Base-by-base conservation (phyloP, 2,797 vertebrate genomes). In the Mormyrops attenuatus region DNA sequence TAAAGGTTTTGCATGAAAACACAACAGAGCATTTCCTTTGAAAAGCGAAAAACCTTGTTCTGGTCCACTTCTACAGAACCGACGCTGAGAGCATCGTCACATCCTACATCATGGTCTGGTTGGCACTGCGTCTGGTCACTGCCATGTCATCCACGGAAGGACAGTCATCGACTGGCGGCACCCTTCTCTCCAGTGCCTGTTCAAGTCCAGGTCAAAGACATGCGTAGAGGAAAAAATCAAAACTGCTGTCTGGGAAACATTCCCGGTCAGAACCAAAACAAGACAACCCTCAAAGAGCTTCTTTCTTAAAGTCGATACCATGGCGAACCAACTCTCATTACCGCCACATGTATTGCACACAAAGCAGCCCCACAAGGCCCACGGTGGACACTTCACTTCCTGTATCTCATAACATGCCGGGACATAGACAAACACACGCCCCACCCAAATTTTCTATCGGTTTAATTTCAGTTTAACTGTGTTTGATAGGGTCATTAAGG, bases 401-500 rank as follows among this genome's bases (percentile, higher is more conserved):
- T 80, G 34, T n/a, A n/a, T 17, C 38, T 5, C 17, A 15, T 41
- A 80, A 44, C 73, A 80, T 80, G 38, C 73, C 13, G 5, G 34
- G 38, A 44, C 73, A 38, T 38, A 80, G 41, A 80, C 34, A 80
- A 80, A 41, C 7, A 80, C 73, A n/a, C 17, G 1, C 38, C 69
- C 15, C 41, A 80, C 41, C 73, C 38, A 80, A 3, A 80, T 47
- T n/a, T 41, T 41, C 20, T 47, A 80, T 41, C 73, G 34, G 41
- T 77, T 88, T 77, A 69, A 53, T 88, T 88, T 88, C 69, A 88
- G 50, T 80, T 7, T 80, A 88, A 88, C 49, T 80, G 26, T 88
- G 63, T 88, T 88, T 77, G 50, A 80, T 77, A 22, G 88, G 49
- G 73, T 53, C 88, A 73, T 80, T 41, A 53, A 77, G 88, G 88